Conservation (phyloP, 1,140 invertebrate species). For the Lamellibrachia luymesi region DNA sequence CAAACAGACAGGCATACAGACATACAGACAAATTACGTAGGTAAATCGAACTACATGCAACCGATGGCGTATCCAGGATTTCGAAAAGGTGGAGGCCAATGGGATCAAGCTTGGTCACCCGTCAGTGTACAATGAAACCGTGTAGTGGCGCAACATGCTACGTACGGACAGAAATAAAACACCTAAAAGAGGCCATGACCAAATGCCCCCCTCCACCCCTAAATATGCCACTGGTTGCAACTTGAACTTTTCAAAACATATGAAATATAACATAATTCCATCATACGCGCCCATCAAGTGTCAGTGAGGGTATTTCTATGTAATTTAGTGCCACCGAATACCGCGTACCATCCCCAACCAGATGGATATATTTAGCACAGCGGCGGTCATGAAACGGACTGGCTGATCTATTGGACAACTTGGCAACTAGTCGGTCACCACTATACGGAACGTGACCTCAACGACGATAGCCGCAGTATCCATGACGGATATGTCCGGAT, state of each 20-base stretch:
- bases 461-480: background rate
- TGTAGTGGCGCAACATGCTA: no score
- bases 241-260: background rate
- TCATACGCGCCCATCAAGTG: background rate
- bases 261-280: background rate
- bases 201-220: no score
- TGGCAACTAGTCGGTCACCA: background rate
- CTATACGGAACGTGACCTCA: background rate
- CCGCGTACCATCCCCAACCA: background rate
- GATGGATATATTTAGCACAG: background rate
- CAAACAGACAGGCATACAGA: no score
- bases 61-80: no score
- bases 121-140: no score
- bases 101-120: no score
- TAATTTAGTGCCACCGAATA: background rate
- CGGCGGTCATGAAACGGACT: background rate
- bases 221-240: background rate
- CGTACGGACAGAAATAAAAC: no score
- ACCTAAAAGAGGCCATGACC: no score
- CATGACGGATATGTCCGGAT: background rate
- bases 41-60: no score
- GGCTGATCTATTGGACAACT: background rate
- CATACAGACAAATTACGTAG: no score
- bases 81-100: no score
- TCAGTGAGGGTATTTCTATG: background rate